These are phyloP conservation scores for Sicus ferrugineus DNA, from an alignment of 2,888 invertebrate genomes.

Conservation along the genomic window DNA sequence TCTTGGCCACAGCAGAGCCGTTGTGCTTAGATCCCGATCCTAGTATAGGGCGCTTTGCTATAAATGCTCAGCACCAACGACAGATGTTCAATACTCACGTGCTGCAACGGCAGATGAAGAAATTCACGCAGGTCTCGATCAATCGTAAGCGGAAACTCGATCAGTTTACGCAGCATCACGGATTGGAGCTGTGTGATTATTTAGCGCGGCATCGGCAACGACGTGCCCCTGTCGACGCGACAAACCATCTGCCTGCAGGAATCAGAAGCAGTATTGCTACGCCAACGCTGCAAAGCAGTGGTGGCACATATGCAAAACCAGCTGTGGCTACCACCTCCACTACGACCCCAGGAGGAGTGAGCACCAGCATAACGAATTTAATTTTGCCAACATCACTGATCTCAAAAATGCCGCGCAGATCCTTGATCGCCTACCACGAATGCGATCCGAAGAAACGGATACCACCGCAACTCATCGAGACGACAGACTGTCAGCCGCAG, in stretches of 20 bases:
- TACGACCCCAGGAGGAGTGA: conserved; percentile 35
- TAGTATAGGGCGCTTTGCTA: conserved; percentile 78
- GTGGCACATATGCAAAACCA: conserved; percentile 4
- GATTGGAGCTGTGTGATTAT: conserved; percentile 72
- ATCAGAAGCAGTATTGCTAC: conserved; percentile 36
- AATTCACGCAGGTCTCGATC: conserved; percentile 81
- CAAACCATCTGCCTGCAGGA: background rate
- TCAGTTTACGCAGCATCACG: conserved; percentile 81
- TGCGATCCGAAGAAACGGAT: conserved; percentile 50
- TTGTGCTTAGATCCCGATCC: conserved; percentile 90
- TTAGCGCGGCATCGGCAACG: conserved; percentile 59
- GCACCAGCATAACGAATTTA: conserved; percentile 49
- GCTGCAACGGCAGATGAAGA: conserved; percentile 77
- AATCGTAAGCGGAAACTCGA: conserved; percentile 89
- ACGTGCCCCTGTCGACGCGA: conserved; percentile 49
- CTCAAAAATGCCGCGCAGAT: conserved; percentile 59
- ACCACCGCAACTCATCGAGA: conserved; percentile 62
- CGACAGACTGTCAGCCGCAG: conserved; percentile 72
- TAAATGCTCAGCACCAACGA: conserved; percentile 77
- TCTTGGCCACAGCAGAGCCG: conserved; percentile 85
- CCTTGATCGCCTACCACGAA: conserved; percentile 35
- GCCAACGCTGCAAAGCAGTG: too few relatives aligned
- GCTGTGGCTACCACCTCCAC: conserved; percentile 15
- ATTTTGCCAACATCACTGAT: conserved; percentile 59
- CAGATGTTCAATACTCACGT: conserved; percentile 78